Evolutionary conservation across 2,113 vertebrate genomes (phyloP), one percentile per base, ranked within the genome.

Genomic region (Pterocles orientalis): DNA sequence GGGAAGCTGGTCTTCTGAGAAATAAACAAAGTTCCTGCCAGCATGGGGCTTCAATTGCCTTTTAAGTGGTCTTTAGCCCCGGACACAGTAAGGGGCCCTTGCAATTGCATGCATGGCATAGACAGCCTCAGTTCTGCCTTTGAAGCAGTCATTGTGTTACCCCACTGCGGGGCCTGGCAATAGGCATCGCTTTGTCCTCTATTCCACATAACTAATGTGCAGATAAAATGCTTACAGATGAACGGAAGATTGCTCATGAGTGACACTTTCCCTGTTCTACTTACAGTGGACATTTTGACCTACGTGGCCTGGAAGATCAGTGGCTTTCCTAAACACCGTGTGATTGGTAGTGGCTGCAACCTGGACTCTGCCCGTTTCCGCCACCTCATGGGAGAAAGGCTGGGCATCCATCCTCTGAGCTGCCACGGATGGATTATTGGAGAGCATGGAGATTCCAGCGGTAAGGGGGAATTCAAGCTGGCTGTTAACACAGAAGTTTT

Each of bases 231-330:
- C 17, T 45, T 56, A 56, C 14, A 70, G 54, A 14, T 31, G 11
- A 76, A 56, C 0, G 2, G 34, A 60, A 85, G 43, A 68, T 34
- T 54, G 34, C 34, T 93, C 4, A 57, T 1, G 4, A 69, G 28
- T 16, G 31, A 18, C 41, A 21, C 21, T 13, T 64, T 88, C 36
- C 28, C 48, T 88, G n/a, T 91, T 96, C 71, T 91, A 19, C 92
- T 71, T 39, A 13, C 86, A 99, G 99, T 99, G 96, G 99, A 99
- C 96, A 98, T 99, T 97, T 94, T 99, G 98, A 99, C 99, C 94
- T 99, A 99, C 0, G 99, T 99, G 97, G 99, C 99, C 72, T 99
- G 99, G 99, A 99, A 99, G 97, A 98, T 99, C 97, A 99, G 99
- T 16, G 99, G 99, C 31, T 99, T 99, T 97, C 99, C 99, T 77